Evolutionary conservation across 2,797 vertebrate species (phyloP), one percentile per base, ranked within the genome.

Genomic region (Hemitrygon akajei): DNA sequence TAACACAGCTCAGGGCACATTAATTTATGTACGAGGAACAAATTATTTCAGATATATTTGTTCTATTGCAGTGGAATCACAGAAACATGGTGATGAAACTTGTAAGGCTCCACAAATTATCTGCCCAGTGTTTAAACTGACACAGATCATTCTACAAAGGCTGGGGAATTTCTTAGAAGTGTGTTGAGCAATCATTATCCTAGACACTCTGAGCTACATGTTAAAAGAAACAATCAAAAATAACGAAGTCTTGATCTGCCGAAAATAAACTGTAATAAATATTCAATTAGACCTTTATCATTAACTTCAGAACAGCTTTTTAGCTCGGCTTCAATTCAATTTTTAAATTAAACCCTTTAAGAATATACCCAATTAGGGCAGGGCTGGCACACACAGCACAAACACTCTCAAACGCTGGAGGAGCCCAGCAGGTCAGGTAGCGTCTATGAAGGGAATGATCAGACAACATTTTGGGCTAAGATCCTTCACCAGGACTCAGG

Each of bases 61-160:
- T 69, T 69, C 63, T 71, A n/a, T 71, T 87, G 37, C 63, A 71
- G 34, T 7, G 66, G 87, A 71, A 91, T 25, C 60, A 37, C 34
- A 34, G 34, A 91, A 25, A 91, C 5, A 7, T 69, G 69, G 16
- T n/a, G 37, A n/a, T 69, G n/a, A 40, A 34, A 91, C n/a, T 18
- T 66, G 66, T 71, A 91, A 1, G 63, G 30, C 20, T 34, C 86
- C 18, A 1, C 63, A 69, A 34, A 89, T 63, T 63, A 16, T 89
- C 63, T 91, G 60, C 25, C 7, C 22, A 40, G 30, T 71, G 60
- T 34, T 91, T 12, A 22, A 37, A 69, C 63, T 7, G 37, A 6
- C n/a, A 91, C 69, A 37, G 34, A 71, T 91, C 63, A 69, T 91
- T 25, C 87, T 91, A n/a, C 7, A 91, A 69, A 91, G 63, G n/a